Conservation (phyloP, 1,140 invertebrate species). For the Drosophila tristis region DNA sequence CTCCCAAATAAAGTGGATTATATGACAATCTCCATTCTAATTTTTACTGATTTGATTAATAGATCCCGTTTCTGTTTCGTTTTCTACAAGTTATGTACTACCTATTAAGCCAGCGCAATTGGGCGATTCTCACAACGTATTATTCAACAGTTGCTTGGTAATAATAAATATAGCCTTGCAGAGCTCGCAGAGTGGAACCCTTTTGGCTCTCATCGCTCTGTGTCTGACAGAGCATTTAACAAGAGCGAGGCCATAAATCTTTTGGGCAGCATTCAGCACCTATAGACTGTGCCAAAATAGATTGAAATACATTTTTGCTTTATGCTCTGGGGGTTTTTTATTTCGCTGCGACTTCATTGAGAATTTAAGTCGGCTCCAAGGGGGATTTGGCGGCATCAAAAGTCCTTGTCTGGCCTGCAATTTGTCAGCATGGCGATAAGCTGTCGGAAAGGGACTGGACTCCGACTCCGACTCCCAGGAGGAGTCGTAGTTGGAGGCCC, state of each 20-base stretch:
- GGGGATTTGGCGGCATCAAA: conserved; percentile 38
- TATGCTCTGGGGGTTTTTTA: conserved; percentile 39
- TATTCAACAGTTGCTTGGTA: conserved; percentile 59
- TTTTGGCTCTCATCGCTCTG: conserved; percentile 41
- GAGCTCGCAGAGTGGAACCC: conserved; percentile 47
- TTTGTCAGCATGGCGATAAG: conserved; percentile 62
- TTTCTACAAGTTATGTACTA: not conserved
- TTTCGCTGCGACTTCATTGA: conserved; percentile 47
- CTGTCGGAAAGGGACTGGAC: conserved; percentile 1
- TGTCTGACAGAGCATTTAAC: conserved; percentile 63
- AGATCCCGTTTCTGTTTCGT: no score
- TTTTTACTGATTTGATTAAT: no score
- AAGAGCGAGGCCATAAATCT: conserved; percentile 64
- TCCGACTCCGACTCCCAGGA: no score
- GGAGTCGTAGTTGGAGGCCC: not conserved
- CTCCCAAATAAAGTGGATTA: conserved; percentile 22
- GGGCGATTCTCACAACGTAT: conserved; percentile 12
- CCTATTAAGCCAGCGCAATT: not conserved
- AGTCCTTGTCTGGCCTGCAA: conserved; percentile 51
- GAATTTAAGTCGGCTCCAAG: conserved; percentile 36
- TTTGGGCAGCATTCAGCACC: conserved; percentile 36
- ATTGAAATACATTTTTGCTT: conserved; percentile 77
- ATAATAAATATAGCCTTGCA: conserved; percentile 34
- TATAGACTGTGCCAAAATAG: conserved; percentile 61
- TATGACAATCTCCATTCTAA: not conserved